A percentile compares a stretch with the other conserved stretches of the same genome.
phyloP scores from a whole-genome alignment of 2,888 invertebrate species.

The Drosophila eohydei region DNA sequence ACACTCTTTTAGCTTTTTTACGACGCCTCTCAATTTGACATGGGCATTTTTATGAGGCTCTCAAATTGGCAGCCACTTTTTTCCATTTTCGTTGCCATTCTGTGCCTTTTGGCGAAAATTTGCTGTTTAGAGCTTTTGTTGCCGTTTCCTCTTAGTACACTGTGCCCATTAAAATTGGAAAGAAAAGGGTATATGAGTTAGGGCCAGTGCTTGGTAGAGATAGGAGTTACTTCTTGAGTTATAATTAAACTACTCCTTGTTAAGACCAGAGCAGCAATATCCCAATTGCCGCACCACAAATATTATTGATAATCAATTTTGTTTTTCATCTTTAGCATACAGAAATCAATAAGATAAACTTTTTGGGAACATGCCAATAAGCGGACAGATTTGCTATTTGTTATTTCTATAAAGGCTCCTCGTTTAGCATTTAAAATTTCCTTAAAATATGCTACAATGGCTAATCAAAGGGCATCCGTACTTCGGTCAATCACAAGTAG shows the following conservation, averaged over 20 bases:
- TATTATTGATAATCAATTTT: not conserved
- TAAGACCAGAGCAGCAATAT: not conserved
- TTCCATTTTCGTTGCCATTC: slow-evolving; percentile 43
- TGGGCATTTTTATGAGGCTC: slow-evolving; percentile 62
- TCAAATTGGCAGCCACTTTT: slow-evolving; percentile 60
- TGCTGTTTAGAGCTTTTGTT: slow-evolving; percentile 40
- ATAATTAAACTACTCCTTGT: not conserved
- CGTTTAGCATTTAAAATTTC: not conserved
- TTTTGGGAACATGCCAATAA: too few species aligned
- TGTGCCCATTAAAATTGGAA: not conserved
- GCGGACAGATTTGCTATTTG: not conserved
- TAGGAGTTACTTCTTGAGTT: not conserved
- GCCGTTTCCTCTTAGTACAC: slow-evolving; percentile 24
- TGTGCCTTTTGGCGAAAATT: slow-evolving; percentile 8
- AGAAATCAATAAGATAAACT: too few species aligned
- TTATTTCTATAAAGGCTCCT: not conserved
- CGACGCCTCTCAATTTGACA: slow-evolving; percentile 58
- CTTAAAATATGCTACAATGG: not conserved
- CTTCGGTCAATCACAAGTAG: not conserved
- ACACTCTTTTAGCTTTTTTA: slow-evolving; percentile 30
- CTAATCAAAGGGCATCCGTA: not conserved
- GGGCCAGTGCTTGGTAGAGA: not conserved
- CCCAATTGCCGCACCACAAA: not conserved
- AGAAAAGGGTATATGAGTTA: not conserved
- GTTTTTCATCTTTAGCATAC: not conserved